Base-by-base conservation (phyloP, 2,888 invertebrate genomes). In the Pantelozetes paolii region DNA sequence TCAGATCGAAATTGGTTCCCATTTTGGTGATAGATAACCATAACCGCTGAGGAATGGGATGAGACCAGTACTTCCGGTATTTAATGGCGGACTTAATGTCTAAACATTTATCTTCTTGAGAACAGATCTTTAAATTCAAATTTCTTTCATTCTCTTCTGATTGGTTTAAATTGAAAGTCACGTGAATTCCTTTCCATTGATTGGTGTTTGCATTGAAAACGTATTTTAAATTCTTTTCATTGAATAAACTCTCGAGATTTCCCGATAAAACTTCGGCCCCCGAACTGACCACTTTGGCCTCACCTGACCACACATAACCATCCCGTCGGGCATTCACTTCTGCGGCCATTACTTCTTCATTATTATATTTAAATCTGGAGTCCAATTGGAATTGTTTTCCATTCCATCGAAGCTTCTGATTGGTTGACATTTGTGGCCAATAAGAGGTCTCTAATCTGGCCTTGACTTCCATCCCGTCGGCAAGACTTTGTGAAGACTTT, bases 361-460 rank as follows among this genome's bases (percentile, higher is more conserved):
- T 36, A 13, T 13, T 26, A 28, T 62, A 62, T 26, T 62, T 62
- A 2, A 18, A 23, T 8, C n/a, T n/a, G 26, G 5, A 2, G 62
- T 62, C 8, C 30, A 26, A 2, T 15, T 30, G 18, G 1, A 59
- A 1, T 18, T n/a, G 26, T 13, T 20, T 13, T 59, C 26, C 30
- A 36, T 36, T 9, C 36, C 36, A 36, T 45, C 45, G 45, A 45
- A 15, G 15, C 36, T 23, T 40, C 23, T 28, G 30, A 20, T 42
- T 67, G 40, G 64, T 1, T 23, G 57, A 62, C 5, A 72, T 18
- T 26, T 42, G 20, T 48, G 72, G 72, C 28, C 64, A 32, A 40
- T 8, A 64, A 9, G 64, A 64, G 26, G 72, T 59, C 8, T 64
- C 67, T 8, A 70, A 9, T 50, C 64, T 72, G 36, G 72, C 45